A percentile compares a stretch with the other conserved stretches of the same genome.
Evolutionary conservation across 2,888 invertebrate genomes (phyloP).

Genomic region (Synanthedon vespiformis): DNA sequence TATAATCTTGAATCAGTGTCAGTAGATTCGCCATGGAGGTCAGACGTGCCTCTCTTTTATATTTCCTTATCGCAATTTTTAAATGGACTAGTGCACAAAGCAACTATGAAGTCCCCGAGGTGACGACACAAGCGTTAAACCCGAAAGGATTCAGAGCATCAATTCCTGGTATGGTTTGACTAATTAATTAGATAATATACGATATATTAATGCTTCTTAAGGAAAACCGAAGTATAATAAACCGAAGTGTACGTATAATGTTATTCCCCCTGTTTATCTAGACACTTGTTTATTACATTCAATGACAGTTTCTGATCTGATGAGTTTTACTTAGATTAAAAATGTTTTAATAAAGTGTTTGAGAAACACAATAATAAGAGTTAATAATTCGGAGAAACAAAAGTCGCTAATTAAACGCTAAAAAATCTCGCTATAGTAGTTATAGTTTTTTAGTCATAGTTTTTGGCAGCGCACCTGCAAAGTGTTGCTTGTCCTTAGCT

Average conservation of each 20-base stretch:
- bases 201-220: no score
- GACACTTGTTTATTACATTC: neutral
- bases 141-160: conserved; percentile 72
- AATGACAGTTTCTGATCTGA: no score
- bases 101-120: conserved; percentile 41
- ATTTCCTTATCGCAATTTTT: neutral
- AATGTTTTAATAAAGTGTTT: no score
- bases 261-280: neutral
- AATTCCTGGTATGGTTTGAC: conserved; percentile 61
- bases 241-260: neutral
- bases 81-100: conserved; percentile 8
- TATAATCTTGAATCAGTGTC: conserved; percentile 15
- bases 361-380: no score
- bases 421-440: no score
- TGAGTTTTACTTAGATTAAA: no score
- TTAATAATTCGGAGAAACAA: no score
- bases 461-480: no score
- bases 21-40: conserved; percentile 20
- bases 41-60: conserved; percentile 10
- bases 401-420: no score
- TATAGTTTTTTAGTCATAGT: no score
- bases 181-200: neutral
- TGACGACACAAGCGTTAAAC: conserved; percentile 62
- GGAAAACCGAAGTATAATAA: no score
- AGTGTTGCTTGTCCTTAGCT: no score